Evolutionary conservation across 1,140 invertebrate genomes (phyloP).

Genomic region (Rhagoletis pomonella): DNA sequence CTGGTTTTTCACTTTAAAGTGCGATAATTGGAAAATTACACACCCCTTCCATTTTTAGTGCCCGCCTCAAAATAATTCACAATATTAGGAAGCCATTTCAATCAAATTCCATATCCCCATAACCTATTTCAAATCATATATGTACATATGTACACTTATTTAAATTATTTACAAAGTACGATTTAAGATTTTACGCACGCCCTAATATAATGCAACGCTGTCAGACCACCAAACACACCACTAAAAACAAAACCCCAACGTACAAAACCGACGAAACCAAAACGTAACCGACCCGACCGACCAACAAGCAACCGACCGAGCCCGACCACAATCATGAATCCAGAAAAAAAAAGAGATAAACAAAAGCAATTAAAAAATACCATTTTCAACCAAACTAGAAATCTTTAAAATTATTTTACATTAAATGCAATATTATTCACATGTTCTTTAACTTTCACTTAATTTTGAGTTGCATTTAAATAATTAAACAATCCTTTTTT

Average conservation of each 20-base stretch:
- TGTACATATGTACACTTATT: no score
- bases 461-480: neutral
- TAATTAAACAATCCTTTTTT: neutral
- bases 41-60: no score
- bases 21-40: no score
- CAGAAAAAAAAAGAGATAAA: slow-evolving; percentile 55
- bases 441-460: neutral
- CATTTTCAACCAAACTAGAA: neutral
- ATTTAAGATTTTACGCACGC: neutral
- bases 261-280: slow-evolving; percentile 53
- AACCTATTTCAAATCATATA: no score
- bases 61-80: no score
- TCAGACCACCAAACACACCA: slow-evolving; percentile 34
- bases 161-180: no score
- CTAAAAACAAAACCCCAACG: slow-evolving; percentile 46
- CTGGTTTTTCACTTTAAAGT: no score
- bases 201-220: slow-evolving; percentile 24
- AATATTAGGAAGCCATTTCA: no score
- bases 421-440: neutral
- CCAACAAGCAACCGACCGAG: slow-evolving; percentile 33
- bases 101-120: no score
- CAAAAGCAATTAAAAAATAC: slow-evolving; percentile 56
- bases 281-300: slow-evolving; percentile 45
- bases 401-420: neutral
- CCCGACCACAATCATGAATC: slow-evolving; percentile 47